Base-by-base conservation (phyloP, 2,888 invertebrate genomes). In the Andrena hattorfiana region DNA sequence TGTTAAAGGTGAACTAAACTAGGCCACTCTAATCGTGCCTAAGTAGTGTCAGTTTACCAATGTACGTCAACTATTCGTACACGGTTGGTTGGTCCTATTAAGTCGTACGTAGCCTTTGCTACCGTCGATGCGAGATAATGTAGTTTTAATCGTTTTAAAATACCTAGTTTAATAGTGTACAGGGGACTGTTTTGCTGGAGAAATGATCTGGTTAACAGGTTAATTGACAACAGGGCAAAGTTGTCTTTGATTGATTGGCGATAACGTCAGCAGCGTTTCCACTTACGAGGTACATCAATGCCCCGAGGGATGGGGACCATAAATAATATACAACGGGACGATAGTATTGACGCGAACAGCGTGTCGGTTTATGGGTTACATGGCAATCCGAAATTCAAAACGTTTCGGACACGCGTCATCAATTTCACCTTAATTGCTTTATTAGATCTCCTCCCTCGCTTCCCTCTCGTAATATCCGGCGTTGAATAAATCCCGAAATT, bases 251-350 rank as follows among this genome's bases (percentile, higher is more conserved):
- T 75, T 75, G 48, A 54, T 60, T 20, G 60, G 49, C 62, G 75
- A 68, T 48, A 68, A 23, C 59, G 70, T 48, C 48, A 23, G 32
- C 56, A 66, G 16, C 26, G 69, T 13, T 48, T 20, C 56, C 48
- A 68, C 49, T 54, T 67, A 67, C 13, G 66, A 28, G 49, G 51
- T 48, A 48, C 66, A 77, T 77, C 77, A 59, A 71, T 71, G 51
- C 72, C 66, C 60, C 51, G 67, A 7, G n/a, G 13, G 42, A 42
- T 20, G 35, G 30, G 16, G 51, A 67, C 42, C 63, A 10, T 77
- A 77, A 77, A 77, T 77, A 77, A 71, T 66, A 60, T 60, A 77
- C 49, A 35, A 32, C 23, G 54, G 32, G 59, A 32, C 42, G 32
- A 35, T 59, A 51, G n/a, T 64, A 64, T 16, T 54, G 64, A 73